Conservation (phyloP, 2,888 invertebrate species). For the Dicyrtomina minuta region DNA sequence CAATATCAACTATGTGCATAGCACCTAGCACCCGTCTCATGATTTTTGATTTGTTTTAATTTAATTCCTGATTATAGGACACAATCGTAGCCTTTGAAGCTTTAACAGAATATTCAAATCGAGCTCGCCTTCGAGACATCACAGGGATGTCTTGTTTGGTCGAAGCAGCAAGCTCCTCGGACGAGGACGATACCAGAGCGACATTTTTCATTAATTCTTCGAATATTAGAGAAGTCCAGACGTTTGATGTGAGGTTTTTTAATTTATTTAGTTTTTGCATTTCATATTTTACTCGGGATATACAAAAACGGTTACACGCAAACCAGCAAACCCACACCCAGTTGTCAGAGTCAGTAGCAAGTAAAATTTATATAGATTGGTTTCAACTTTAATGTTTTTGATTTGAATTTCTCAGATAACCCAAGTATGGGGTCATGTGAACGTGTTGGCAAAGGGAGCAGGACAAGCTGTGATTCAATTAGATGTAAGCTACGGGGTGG, state of each 20-base stretch:
- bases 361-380: too few species aligned
- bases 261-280: neutral
- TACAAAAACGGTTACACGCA: too few species aligned
- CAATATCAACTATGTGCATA: neutral
- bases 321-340: too few species aligned
- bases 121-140: slow-evolving; percentile 58
- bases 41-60: too few species aligned
- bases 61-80: too few species aligned
- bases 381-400: neutral
- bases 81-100: slow-evolving; percentile 61
- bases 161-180: slow-evolving; percentile 55
- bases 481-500: slow-evolving; percentile 59
- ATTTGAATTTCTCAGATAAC: slow-evolving; percentile 54
- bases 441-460: slow-evolving; percentile 60
- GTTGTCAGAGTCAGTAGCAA: too few species aligned
- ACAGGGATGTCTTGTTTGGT: slow-evolving; percentile 57
- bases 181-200: slow-evolving; percentile 44
- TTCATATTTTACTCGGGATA: too few species aligned
- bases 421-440: slow-evolving; percentile 61
- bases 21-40: neutral
- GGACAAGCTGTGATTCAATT: slow-evolving; percentile 62
- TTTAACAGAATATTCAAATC: slow-evolving; percentile 59
- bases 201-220: slow-evolving; percentile 54
- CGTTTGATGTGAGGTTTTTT: slow-evolving; percentile 52
- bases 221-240: slow-evolving; percentile 51